These are phyloP conservation scores for Caenorhabditis elegans DNA, from an alignment of 1,140 invertebrate species.

Conservation along the genomic window DNA sequence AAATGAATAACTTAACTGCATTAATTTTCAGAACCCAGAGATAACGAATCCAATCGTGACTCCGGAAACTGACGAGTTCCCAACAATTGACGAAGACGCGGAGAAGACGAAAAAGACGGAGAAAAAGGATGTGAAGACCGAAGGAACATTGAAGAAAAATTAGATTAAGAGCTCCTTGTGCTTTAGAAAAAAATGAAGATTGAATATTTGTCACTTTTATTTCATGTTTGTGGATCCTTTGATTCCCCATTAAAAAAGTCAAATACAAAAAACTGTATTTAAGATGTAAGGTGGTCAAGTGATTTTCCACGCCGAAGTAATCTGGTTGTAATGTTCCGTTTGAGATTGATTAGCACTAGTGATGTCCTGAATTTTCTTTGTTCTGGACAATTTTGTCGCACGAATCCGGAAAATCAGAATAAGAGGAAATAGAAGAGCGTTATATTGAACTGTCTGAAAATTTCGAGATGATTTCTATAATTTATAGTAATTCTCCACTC, in stretches of 20 bases:
- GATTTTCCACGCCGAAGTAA: too few relatives aligned
- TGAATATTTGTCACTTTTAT: too few relatives aligned
- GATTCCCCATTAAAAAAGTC: too few relatives aligned
- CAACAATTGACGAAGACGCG: not conserved
- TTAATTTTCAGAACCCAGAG: not conserved
- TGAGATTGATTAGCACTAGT: too few relatives aligned
- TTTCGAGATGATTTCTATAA: not conserved
- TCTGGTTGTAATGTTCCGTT: too few relatives aligned
- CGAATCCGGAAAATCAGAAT: not conserved
- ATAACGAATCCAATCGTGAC: not conserved
- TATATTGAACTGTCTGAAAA: not conserved
- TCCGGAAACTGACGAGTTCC: not conserved
- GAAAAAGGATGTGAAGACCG: too few relatives aligned
- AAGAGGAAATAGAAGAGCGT: not conserved
- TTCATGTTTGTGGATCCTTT: too few relatives aligned
- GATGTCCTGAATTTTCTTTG: not conserved
- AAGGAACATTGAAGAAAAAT: too few relatives aligned
- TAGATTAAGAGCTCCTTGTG: too few relatives aligned
- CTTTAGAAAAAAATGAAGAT: too few relatives aligned
- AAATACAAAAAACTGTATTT: too few relatives aligned
- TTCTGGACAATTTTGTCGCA: not conserved
- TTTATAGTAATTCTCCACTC: not conserved
- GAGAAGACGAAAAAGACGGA: not conserved
- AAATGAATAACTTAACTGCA: not conserved
- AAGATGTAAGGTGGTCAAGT: too few relatives aligned